A percentile compares a stretch with the other conserved stretches of the same genome.
These are phyloP conservation scores for Capitulum mitella DNA, from an alignment of 2,888 invertebrate species.

Conservation along the genomic window DNA sequence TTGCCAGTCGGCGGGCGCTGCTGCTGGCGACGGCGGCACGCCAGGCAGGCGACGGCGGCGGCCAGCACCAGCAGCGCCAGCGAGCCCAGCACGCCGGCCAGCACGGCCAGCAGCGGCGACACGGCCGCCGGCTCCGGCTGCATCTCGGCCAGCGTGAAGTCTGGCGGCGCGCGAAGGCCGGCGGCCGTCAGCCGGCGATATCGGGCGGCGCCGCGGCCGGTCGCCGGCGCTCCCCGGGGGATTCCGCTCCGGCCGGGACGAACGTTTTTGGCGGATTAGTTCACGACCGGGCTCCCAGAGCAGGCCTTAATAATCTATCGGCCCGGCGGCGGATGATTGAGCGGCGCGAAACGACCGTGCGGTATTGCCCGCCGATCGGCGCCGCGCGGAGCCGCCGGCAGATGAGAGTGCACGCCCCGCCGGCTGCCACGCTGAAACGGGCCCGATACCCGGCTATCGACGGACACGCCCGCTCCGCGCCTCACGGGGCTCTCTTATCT, in stretches of 20 bases:
- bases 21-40: slow-evolving; percentile 30
- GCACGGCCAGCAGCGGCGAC: slow-evolving; percentile 39
- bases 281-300: neutral
- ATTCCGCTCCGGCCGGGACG: slow-evolving; percentile 44
- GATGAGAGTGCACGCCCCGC: no score
- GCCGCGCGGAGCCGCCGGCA: no score
- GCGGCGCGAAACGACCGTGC: neutral
- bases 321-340: neutral
- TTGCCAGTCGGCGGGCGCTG: slow-evolving; percentile 29
- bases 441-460: no score
- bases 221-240: slow-evolving; percentile 56
- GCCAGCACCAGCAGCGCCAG: slow-evolving; percentile 39
- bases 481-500: no score
- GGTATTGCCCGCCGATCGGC: no score
- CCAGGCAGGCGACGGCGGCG: slow-evolving; percentile 37
- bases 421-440: no score
- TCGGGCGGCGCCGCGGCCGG: neutral
- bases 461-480: no score
- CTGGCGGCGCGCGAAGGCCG: neutral
- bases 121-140: slow-evolving; percentile 33
- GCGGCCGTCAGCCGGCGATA: neutral
- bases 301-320: neutral
- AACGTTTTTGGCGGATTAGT: neutral
- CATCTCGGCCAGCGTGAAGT: neutral
- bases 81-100: slow-evolving; percentile 39